Base-by-base conservation (phyloP, 2,797 vertebrate genomes). In the Triplophysa yarkandensis region DNA sequence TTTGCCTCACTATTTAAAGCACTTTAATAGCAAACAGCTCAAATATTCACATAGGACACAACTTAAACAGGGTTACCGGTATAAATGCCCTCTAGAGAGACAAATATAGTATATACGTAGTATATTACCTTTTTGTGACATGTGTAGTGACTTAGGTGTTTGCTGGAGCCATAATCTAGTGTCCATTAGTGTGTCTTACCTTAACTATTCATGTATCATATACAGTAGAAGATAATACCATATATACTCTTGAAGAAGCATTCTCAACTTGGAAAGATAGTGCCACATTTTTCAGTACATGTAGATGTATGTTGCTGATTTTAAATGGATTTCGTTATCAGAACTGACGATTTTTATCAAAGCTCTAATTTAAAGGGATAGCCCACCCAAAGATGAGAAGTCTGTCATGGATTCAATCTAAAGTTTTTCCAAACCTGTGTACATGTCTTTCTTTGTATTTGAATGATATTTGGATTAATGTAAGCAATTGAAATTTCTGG, bases 91-190 rank as follows among this genome's bases (percentile, higher is more conserved):
- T 52, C 10, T 23, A 52, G 3, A 50, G 46, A 72, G 10, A 36
- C 6, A 9, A 25, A 27, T 50, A n/a, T 43, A 50, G 17, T 44
- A 46, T 6, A 43, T 27, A 27, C 41, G 27, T 36, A 62, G 27
- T 41, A 68, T 50, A 46, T 61, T 52, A 67, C 25, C 27, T 30
- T 60, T 62, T 61, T 50, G 54, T 44, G 13, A 48, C 19, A n/a
- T 66, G 27, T 67, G 14, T 67, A 52, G 57, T 71, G 10, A 60
- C 32, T 61, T 55, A 48, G 50, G 10, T 58, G 43, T 71, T 28
- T 58, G 21, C 30, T 54, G 16, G 41, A 36, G 36, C 34, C 17
- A n/a, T 58, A 11, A 52, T 54, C 44, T 54, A 25, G 21, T 43
- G 30, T 21, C 28, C 23, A 48, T 27, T 54, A 71, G 58, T 34